Evolutionary conservation across 2,113 vertebrate genomes (phyloP).

Genomic region (Thomomys bottae): DNA sequence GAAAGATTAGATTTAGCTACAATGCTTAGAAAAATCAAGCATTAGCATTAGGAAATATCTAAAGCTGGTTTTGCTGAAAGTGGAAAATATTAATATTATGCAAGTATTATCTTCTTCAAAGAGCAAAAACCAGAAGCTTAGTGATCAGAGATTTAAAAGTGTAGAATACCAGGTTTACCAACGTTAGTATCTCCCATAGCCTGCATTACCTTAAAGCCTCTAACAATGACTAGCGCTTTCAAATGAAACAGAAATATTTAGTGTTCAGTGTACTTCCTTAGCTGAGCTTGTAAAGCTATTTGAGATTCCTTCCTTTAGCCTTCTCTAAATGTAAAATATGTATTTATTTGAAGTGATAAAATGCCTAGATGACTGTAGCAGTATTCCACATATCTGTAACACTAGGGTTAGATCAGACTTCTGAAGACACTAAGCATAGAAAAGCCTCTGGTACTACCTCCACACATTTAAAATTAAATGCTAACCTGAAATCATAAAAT

Average conservation of each 20-base stretch:
- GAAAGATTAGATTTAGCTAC: constrained; percentile 83
- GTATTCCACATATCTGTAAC: neutral
- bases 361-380: constrained; percentile 2
- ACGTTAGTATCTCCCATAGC: constrained; percentile 73
- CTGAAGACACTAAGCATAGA: neutral
- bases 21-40: constrained; percentile 72
- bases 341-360: constrained; percentile 61
- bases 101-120: constrained; percentile 81
- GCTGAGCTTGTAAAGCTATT: constrained; percentile 8
- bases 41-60: constrained; percentile 71
- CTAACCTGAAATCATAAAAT: constrained; percentile 6
- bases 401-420: neutral
- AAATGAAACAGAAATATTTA: constrained; percentile 70
- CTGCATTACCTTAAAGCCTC: constrained; percentile 79
- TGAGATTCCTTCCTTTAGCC: constrained; percentile 29
- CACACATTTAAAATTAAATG: neutral
- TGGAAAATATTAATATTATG: constrained; percentile 81
- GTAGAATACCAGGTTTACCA: constrained; percentile 80
- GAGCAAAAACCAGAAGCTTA: constrained; percentile 81
- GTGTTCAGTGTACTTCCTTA: constrained; percentile 28
- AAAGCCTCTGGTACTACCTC: neutral
- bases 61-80: constrained; percentile 81
- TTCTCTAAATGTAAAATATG: constrained; percentile 44
- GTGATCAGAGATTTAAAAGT: constrained; percentile 82
- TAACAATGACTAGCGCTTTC: constrained; percentile 73